Conservation (phyloP, 2,113 vertebrate genomes). For the Callipepla squamata region DNA sequence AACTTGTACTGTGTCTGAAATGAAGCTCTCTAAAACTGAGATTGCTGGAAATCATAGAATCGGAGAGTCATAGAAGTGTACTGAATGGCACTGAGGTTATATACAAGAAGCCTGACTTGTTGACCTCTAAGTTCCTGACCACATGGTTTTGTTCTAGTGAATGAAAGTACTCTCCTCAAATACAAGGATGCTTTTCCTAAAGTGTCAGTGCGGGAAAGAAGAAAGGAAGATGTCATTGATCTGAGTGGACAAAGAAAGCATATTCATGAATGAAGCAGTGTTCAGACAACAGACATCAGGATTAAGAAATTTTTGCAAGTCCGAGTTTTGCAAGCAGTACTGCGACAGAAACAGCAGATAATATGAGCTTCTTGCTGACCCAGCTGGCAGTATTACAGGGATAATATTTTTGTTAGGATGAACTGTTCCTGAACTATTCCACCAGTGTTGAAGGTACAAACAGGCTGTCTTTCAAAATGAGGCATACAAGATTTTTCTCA, state of each 20-base stretch:
- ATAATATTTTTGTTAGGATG: conserved; percentile 48
- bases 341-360: background rate
- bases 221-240: background rate
- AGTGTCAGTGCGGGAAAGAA: background rate
- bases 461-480: background rate
- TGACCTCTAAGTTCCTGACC: background rate
- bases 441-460: background rate
- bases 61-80: no score
- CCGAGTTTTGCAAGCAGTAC: background rate
- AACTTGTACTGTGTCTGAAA: background rate
- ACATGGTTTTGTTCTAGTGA: background rate
- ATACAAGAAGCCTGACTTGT: background rate
- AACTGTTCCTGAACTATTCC: conserved; percentile 27
- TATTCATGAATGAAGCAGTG: background rate
- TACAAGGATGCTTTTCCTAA: background rate
- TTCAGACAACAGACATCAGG: background rate
- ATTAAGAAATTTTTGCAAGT: background rate
- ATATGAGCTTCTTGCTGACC: background rate
- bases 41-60: background rate
- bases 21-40: background rate
- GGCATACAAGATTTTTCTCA: background rate
- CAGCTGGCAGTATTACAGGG: background rate
- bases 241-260: background rate
- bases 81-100: background rate
- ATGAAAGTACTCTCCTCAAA: background rate